Evolutionary conservation across 2,797 vertebrate species (phyloP).

Genomic region (Sebastes flavidus): DNA sequence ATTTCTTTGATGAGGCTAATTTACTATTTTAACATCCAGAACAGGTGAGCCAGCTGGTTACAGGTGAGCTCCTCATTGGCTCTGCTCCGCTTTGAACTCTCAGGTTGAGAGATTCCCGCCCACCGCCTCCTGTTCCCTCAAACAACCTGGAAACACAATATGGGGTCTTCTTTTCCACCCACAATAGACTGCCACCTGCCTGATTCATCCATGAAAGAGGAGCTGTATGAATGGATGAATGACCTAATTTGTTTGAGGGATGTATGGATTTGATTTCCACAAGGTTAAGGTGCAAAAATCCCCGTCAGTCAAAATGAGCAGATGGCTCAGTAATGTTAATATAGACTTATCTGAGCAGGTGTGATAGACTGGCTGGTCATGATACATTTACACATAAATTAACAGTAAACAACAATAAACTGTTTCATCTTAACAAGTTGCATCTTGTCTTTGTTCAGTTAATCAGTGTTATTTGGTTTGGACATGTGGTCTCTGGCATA

Average conservation of each 20-base stretch:
- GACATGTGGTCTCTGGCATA: neutral
- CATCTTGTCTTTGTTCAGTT: neutral
- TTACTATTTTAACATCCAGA: neutral
- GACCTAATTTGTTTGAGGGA: constrained; percentile 49
- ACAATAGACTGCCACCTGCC: constrained; percentile 66
- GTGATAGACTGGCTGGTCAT: neutral
- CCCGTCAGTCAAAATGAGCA: constrained; percentile 24
- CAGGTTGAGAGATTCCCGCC: constrained; percentile 14
- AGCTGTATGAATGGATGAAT: constrained; percentile 47
- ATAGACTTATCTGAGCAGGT: neutral
- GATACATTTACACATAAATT: neutral
- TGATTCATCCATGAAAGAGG: constrained; percentile 67
- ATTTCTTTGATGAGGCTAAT: neutral
- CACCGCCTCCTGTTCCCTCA: constrained; percentile 25
- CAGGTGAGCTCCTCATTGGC: constrained; percentile 8
- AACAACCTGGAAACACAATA: constrained; percentile 66
- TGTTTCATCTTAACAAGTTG: neutral
- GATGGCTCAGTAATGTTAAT: constrained; percentile 2
- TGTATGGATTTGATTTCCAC: constrained; percentile 36
- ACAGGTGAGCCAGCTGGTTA: neutral
- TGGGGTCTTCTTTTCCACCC: constrained; percentile 23
- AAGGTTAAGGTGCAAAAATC: constrained; percentile 22
- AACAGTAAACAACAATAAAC: too few species aligned
- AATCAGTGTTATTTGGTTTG: neutral
- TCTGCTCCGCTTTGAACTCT: constrained; percentile 45